Evolutionary conservation across 2,113 vertebrate genomes (phyloP), one percentile per base, ranked within the genome.

Genomic region (Platichthys flesus): DNA sequence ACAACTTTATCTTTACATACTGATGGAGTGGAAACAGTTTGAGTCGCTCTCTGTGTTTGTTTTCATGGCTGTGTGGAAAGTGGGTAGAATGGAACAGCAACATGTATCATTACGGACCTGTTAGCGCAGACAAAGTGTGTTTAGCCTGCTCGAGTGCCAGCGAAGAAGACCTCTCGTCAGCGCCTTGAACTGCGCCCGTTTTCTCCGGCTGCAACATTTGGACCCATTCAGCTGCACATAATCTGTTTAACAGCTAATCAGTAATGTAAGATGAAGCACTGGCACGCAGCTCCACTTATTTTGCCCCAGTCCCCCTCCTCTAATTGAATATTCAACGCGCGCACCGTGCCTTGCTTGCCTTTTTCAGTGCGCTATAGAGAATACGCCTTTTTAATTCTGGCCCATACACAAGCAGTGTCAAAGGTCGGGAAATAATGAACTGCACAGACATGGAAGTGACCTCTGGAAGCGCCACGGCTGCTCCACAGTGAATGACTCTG

Each of bases 401-500:
- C 94, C 95, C 96, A 91, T 85, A 89, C 86, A 92, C 83, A 84
- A 58, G 96, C 96, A 76, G 94, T 96, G 97, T 96, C 96, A 97
- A 91, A 92, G 96, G 95, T 96, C 95, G 93, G 84, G 77, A 95
- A 95, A 98, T 97, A 97, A 98, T 98, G 96, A 97, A 97, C 95
- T 95, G 95, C 92, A 92, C 94, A 94, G 94, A 94, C 95, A 97
- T 96, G 95, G 96, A 96, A 95, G 93, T 95, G 94, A 94, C 92
- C 89, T 90, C 93, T 95, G 94, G 94, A 86, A 95, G 94, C 91
- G 94, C 76, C 61, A 56, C 56, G 52, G 45, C 79, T 31, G 69
- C 13, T 54, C 58, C 62, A 79, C 59, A 77, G 64, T 72, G 58
- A 81, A 65, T 47, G n/a, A 23, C n/a, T 35, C 40, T 59, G 18